These are phyloP conservation scores for Eufriesea mexicana DNA, from an alignment of 1,140 invertebrate genomes.

Conservation along the genomic window DNA sequence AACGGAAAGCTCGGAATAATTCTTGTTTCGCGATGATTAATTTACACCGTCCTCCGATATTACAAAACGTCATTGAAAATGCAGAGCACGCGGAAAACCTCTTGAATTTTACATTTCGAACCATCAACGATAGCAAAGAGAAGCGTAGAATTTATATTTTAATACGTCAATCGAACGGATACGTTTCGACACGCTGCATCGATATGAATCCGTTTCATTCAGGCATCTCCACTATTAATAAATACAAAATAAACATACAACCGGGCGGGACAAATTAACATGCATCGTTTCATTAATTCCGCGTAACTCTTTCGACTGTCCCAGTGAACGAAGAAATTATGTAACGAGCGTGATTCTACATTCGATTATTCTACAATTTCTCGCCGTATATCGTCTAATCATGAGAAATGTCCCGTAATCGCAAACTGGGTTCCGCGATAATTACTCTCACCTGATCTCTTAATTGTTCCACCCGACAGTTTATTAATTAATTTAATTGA, in stretches of 20 bases:
- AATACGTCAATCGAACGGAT: neutral
- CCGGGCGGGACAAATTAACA: neutral
- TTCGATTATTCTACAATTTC: too few species aligned
- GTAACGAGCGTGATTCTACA: neutral
- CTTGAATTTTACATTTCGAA: slow-evolving; percentile 19
- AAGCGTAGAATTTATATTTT: neutral
- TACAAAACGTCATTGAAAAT: neutral
- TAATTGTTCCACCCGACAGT: too few species aligned
- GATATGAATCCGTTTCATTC: neutral
- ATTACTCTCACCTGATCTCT: too few species aligned
- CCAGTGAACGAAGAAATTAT: neutral
- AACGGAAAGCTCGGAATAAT: neutral
- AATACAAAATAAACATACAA: neutral
- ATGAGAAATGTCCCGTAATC: too few species aligned
- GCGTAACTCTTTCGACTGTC: neutral
- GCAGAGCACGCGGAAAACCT: neutral
- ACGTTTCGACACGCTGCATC: neutral
- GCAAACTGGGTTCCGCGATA: too few species aligned
- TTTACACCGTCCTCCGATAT: neutral
- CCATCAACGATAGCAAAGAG: neutral
- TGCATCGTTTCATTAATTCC: neutral
- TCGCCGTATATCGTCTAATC: too few species aligned
- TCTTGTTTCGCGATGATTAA: neutral
- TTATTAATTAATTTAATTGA: too few species aligned
- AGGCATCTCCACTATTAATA: neutral